Conservation (phyloP, 2,113 vertebrate genomes). For the Seriola dumerili region DNA sequence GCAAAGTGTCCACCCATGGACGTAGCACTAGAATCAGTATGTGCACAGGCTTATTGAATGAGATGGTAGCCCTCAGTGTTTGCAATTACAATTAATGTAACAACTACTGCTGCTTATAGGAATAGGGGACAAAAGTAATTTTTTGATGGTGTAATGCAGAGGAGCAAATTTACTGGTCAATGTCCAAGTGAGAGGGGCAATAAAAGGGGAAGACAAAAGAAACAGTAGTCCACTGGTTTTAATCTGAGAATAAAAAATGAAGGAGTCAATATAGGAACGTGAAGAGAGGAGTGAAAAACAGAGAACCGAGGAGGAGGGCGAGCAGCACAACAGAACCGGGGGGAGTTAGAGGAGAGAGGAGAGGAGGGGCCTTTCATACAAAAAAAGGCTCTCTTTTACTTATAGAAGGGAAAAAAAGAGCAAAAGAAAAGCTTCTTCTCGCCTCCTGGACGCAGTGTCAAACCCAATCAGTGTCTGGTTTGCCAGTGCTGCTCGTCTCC, state of each 20-base stretch:
- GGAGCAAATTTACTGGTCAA: conserved; percentile 66
- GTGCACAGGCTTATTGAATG: conserved; percentile 42
- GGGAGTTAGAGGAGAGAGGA: conserved; percentile 60
- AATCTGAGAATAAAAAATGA: conserved; percentile 63
- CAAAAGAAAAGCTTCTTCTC: conserved; percentile 82
- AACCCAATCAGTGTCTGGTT: conserved; percentile 93
- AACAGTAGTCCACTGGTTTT: conserved; percentile 63
- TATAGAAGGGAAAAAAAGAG: conserved; percentile 70
- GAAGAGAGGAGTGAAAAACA: conserved; percentile 63
- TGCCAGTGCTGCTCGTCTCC: conserved; percentile 76
- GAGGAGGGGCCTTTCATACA: conserved; percentile 68
- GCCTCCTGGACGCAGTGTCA: conserved; percentile 96
- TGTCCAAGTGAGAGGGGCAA: conserved; percentile 63
- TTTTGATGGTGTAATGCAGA: conserved; percentile 48
- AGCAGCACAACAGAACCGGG: conserved; percentile 66
- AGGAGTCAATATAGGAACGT: conserved; percentile 61
- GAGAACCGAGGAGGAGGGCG: conserved; percentile 49
- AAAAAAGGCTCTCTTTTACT: conserved; percentile 71
- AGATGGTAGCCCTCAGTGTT: conserved; percentile 38
- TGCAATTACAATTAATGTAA: conserved; percentile 29
- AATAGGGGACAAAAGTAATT: conserved; percentile 51
- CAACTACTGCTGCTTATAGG: conserved; percentile 15
- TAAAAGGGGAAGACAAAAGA: conserved; percentile 61
- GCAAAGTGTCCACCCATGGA: conserved; percentile 47
- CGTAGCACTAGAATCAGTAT: conserved; percentile 48